Evolutionary conservation across 2,113 vertebrate genomes (phyloP), one percentile per base, ranked within the genome.

Genomic region (Solea senegalensis): DNA sequence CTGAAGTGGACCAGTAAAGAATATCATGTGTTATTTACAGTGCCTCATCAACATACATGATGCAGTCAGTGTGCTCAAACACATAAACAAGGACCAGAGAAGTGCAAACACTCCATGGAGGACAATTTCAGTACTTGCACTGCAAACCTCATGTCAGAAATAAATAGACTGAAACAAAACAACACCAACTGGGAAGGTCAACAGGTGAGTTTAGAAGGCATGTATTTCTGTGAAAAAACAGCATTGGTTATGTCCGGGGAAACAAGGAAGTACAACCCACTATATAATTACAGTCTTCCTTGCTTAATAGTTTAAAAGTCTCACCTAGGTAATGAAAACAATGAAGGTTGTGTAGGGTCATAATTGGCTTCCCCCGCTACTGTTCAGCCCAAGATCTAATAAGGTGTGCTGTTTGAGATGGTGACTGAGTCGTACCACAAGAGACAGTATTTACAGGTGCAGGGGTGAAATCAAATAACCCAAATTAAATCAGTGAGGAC

Each of bases 31-130:
- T 26, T 14, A 56, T 14, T 13, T 61, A 54, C 5, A 11, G 40
- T 53, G 65, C 26, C 21, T 66, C 72, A 51, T 63, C 59, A 40
- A 11, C 51, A 34, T 34, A 34, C 10, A 34, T 45, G 34, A 56
- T 59, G 57, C 28, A 46, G 63, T 44, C 63, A 72, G 5, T 34
- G n/a, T n/a, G n/a, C 34, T 34, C 34, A 3, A 34, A 34, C 34
- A 65, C 48, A 13, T n/a, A 8, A 67, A 34, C 10, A 65, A 12
- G 28, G 54, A 74, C 59, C 5, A 26, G 9, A 52, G 48, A 45
- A 63, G 72, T 49, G 53, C 27, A 11, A n/a, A 58, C 44, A 44
- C 56, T 65, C 40, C 1, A 46, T 40, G 4, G 0, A 11, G 39
- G 1, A n/a, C 3, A 10, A 9, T 15, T 49, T 66, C 27, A 41